Evolutionary conservation across 2,113 vertebrate species (phyloP).

Genomic region (Plectropomus leopardus): DNA sequence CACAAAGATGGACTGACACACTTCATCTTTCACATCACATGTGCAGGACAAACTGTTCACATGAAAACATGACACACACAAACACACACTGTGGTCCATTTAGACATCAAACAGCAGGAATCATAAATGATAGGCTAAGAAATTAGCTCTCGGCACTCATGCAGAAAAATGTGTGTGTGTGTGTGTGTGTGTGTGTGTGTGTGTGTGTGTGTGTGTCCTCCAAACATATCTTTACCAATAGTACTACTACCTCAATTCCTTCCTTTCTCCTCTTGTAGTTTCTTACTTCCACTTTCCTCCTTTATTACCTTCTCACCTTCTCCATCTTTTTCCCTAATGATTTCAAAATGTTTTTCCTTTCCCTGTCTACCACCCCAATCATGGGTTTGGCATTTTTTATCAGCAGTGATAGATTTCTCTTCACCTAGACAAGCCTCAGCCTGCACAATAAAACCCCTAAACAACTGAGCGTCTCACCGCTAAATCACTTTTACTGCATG

Average conservation of each 20-base stretch:
- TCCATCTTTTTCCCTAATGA: neutral
- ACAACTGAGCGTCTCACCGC: neutral
- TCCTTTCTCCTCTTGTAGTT: neutral
- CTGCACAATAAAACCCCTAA: slow-evolving; percentile 43
- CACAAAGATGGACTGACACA: neutral
- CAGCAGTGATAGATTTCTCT: slow-evolving; percentile 51
- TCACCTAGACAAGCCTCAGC: slow-evolving; percentile 42
- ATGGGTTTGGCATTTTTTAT: slow-evolving; percentile 43
- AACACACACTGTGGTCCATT: neutral
- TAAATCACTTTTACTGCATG: slow-evolving; percentile 64
- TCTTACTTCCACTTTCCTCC: neutral
- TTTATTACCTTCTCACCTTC: neutral
- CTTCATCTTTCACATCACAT: slow-evolving; percentile 28
- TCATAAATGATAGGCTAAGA: slow-evolving; percentile 5
- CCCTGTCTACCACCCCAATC: neutral
- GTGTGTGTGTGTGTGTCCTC: neutral
- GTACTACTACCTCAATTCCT: neutral
- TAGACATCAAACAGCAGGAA: slow-evolving; percentile 12
- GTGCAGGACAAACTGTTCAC: neutral
- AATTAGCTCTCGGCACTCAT: slow-evolving; percentile 10
- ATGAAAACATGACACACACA: neutral
- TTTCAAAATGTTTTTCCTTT: neutral
- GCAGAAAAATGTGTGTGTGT: neutral
- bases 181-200: neutral
- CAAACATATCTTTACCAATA: neutral